These are phyloP conservation scores for Camponotus floridanus DNA, from an alignment of 1,140 invertebrate genomes.

Conservation along the genomic window DNA sequence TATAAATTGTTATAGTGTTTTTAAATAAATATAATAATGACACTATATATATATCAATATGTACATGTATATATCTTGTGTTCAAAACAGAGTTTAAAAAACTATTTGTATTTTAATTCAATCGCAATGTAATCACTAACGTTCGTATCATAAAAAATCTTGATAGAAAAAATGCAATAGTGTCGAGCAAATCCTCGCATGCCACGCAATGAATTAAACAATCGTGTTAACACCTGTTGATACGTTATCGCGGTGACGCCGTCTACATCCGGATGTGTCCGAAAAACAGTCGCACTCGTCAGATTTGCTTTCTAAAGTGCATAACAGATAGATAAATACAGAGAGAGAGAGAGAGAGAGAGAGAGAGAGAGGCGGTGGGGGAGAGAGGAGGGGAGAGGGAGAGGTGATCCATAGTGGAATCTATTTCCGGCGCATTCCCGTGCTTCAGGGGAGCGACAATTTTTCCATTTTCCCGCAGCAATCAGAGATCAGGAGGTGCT, in stretches of 20 bases:
- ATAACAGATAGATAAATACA: constrained; percentile 2
- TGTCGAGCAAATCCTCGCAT: background rate
- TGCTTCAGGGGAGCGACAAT: constrained; percentile 59
- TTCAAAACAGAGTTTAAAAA: background rate
- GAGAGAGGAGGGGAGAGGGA: background rate
- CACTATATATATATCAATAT: no score
- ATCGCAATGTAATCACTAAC: background rate
- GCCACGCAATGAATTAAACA: constrained; percentile 41
- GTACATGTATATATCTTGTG: no score
- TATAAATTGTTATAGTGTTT: background rate
- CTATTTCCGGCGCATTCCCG: constrained; percentile 57
- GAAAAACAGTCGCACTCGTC: constrained; percentile 31
- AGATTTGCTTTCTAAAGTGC: constrained; percentile 28
- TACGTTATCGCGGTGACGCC: constrained; percentile 37
- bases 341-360: background rate
- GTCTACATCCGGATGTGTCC: constrained; percentile 17
- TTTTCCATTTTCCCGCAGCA: constrained; percentile 68
- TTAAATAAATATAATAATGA: no score
- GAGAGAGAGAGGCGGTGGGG: background rate
- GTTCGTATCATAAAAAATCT: background rate
- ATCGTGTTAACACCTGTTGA: constrained; percentile 58
- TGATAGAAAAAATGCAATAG: background rate
- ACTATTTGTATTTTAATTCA: background rate
- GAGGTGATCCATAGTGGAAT: constrained; percentile 22
- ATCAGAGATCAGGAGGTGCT: constrained; percentile 54